Evolutionary conservation across 2,113 vertebrate species (phyloP), one percentile per base, ranked within the genome.

Genomic region (Podarcis raffonei): DNA sequence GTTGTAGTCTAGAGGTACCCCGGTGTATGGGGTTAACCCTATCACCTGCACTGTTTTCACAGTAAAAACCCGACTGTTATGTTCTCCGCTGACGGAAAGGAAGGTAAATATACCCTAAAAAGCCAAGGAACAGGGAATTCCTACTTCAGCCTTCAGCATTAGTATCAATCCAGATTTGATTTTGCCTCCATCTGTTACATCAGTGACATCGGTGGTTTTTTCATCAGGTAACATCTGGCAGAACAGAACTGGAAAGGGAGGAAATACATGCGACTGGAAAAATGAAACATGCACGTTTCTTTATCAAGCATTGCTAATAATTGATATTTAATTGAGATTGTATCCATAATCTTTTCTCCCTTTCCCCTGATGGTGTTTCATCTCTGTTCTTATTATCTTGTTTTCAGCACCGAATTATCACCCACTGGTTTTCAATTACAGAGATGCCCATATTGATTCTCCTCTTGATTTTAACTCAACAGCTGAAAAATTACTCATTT

Each of bases 351-450:
- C 94, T 97, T 94, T 95, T 95, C 92, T 95, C 94, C 93, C 95
- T 96, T 94, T 93, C 85, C 79, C 92, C 92, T 92, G 89, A 87
- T 92, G 95, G 93, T 94, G 88, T 95, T 95, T 96, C 92, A 80
- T 97, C 95, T 97, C 94, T 96, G 91, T 95, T 96, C 95, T 95
- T 96, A 97, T 97, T 96, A 97, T 97, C 96, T 95, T 97, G 95
- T 96, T 97, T 97, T 97, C 95, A 93, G 93, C 87, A 84, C 95
- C 95, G 94, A 96, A 95, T 96, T 95, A 97, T 96, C 96, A 96
- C 97, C 97, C 96, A 97, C 97, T 97, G 96, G 91, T 96, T 97
- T 98, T 98, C 97, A 97, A 97, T 98, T 97, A 97, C 95, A 96
- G 95, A 77, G 83, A 96, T 94, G 94, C 94, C 94, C 91, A 91